Conservation (phyloP, 2,888 invertebrate genomes). For the Cynaeus angustus region DNA sequence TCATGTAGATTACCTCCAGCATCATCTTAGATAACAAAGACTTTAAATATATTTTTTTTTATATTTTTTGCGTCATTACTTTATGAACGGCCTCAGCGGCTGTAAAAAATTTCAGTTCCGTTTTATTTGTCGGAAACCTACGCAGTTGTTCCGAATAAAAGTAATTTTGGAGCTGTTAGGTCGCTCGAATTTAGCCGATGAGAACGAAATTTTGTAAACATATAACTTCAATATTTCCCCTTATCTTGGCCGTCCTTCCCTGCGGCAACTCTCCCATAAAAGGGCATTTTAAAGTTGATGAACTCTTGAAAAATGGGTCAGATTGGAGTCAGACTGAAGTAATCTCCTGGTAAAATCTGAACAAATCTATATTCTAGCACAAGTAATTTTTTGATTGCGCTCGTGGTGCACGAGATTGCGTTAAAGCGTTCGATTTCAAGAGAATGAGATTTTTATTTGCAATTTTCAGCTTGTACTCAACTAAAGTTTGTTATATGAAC, state of each 20-base stretch:
- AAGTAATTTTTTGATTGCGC: slow-evolving; percentile 17
- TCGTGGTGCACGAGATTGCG: background rate
- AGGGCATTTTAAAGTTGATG: slow-evolving; percentile 30
- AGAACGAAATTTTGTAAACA: slow-evolving; percentile 32
- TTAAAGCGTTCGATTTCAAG: slow-evolving; percentile 10
- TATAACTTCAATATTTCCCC: slow-evolving; percentile 23
- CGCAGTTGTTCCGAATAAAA: slow-evolving; percentile 21
- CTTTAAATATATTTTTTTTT: slow-evolving; percentile 5
- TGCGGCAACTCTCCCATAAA: slow-evolving; percentile 13
- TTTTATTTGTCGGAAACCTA: slow-evolving; percentile 9
- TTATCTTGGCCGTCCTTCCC: slow-evolving; percentile 19
- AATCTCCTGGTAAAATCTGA: slow-evolving; percentile 1
- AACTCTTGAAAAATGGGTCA: slow-evolving; percentile 35
- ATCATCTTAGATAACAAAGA: background rate
- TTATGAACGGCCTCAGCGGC: background rate
- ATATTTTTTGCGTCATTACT: background rate
- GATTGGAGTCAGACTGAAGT: slow-evolving; percentile 19
- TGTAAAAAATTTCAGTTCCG: background rate
- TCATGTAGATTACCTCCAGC: background rate
- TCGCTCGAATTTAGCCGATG: slow-evolving; percentile 8
- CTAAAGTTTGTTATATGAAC: slow-evolving; percentile 25
- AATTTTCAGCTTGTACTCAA: slow-evolving; percentile 14
- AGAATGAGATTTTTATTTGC: slow-evolving; percentile 26
- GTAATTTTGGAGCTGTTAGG: slow-evolving; percentile 20
- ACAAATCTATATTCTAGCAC: no score